Percentiles rank a stretch among this genome's conserved stretches.
These are phyloP conservation scores for Hemibagrus wyckioides DNA, from an alignment of 2,113 vertebrate species.

Conservation along the genomic window DNA sequence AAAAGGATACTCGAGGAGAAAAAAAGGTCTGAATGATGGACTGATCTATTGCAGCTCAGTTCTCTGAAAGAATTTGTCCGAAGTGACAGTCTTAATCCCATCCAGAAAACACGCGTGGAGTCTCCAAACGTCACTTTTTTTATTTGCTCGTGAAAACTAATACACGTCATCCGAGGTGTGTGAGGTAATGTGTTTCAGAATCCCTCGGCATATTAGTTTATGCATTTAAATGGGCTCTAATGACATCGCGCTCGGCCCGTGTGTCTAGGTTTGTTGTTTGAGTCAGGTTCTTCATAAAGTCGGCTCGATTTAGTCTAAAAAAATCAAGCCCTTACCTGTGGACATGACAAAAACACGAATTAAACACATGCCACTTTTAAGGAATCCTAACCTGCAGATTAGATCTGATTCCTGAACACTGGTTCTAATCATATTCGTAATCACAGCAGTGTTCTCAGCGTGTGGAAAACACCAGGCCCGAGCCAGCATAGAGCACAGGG, in stretches of 20 bases:
- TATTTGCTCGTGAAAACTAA: slow-evolving; percentile 19
- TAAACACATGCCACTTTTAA: slow-evolving; percentile 1
- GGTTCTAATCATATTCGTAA: slow-evolving; percentile 7
- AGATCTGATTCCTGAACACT: background rate
- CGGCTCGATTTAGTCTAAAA: background rate
- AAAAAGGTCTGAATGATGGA: slow-evolving; percentile 45
- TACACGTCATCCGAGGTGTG: background rate
- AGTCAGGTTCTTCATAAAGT: background rate
- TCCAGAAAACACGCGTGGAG: slow-evolving; percentile 11
- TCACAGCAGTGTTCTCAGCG: background rate
- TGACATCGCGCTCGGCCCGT: background rate
- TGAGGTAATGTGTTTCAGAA: background rate
- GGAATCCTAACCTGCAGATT: background rate
- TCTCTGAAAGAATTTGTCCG: slow-evolving; percentile 27
- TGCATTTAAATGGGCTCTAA: slow-evolving; percentile 29
- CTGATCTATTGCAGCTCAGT: slow-evolving; percentile 60
- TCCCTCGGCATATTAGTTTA: slow-evolving; percentile 32
- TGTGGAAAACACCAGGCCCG: background rate
- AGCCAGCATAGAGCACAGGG: background rate
- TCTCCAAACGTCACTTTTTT: slow-evolving; percentile 19
- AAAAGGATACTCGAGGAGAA: slow-evolving; percentile 24
- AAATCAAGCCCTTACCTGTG: background rate
- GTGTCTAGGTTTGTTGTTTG: background rate
- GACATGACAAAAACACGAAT: background rate
- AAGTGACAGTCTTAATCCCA: slow-evolving; percentile 41